Evolutionary conservation across 2,888 invertebrate genomes (phyloP), one percentile per base, ranked within the genome.

Genomic region (Rotaria macrura): DNA sequence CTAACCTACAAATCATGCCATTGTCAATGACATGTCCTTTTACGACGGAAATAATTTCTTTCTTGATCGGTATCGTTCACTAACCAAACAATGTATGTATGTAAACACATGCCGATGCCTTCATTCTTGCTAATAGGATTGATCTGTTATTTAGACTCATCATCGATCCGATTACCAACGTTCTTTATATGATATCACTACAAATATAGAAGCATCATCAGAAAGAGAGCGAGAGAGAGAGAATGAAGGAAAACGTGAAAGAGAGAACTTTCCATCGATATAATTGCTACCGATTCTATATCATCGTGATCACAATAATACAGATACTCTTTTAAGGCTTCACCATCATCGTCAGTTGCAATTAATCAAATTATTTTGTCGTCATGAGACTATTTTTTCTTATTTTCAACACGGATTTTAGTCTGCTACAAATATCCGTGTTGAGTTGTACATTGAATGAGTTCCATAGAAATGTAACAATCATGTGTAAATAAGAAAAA

Each of bases 291-390:
- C 34, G 20, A 29, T 65, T 20, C 38, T 38, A 43, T 43, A 79
- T 43, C 43, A 43, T 79, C 79, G n/a, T n/a, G n/a, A 79, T 79
- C 79, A n/a, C n/a, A 25, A 79, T 79, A 40, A 79, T n/a, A 43
- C 23, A 25, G 25, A 43, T n/a, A n/a, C 20, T n/a, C 14, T n/a
- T 34, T 79, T 9, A 25, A 43, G 43, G n/a, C n/a, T 40, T 43
- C 43, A 79, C n/a, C 4, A 6, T 6, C 20, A 43, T 38, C 25
- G 1, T 5, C 79, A 43, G 79, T 79, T 79, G 43, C n/a, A 79
- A 79, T 38, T 79, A 43, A 79, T 79, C 43, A 79, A 17, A 34
- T 43, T 43, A 79, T 43, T 79, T 79, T n/a, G n/a, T n/a, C 34
- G 7, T 34, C 20, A 20, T 34, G 7, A 14, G 17, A 38, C 17